A percentile compares a stretch with the other conserved stretches of the same genome.
Conservation (phyloP, 2,888 invertebrate species). For the Elmis aenea region DNA sequence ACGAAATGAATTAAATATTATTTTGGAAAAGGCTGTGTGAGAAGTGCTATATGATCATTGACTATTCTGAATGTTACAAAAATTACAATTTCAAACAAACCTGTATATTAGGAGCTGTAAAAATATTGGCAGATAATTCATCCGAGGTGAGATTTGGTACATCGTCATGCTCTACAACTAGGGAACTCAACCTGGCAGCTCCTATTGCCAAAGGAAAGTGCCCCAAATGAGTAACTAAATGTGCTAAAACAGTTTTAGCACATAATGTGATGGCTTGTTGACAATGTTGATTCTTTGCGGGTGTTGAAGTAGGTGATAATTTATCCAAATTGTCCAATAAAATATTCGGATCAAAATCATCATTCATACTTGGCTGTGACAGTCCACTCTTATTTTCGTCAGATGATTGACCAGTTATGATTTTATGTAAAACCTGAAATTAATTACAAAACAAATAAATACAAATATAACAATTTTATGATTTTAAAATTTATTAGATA, state of each 20-base stretch:
- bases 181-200: constrained; percentile 81
- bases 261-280: constrained; percentile 55
- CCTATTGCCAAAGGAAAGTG: constrained; percentile 92
- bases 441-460: constrained; percentile 3
- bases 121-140: constrained; percentile 74
- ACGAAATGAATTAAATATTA: no score
- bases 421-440: constrained; percentile 55
- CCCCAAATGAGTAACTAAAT: constrained; percentile 86
- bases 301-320: constrained; percentile 46
- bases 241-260: constrained; percentile 62
- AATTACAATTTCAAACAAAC: constrained; percentile 33
- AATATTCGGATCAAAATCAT: constrained; percentile 71
- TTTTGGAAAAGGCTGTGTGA: neutral
- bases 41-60: neutral
- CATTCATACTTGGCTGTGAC: constrained; percentile 50
- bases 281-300: constrained; percentile 49
- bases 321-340: constrained; percentile 62
- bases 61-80: neutral
- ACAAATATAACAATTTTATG: no score
- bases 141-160: constrained; percentile 66
- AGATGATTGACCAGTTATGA: constrained; percentile 54
- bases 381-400: constrained; percentile 50
- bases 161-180: constrained; percentile 91
- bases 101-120: constrained; percentile 77
- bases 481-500: no score